A percentile compares a stretch with the other conserved stretches of the same genome.
Conservation (phyloP, 2,888 invertebrate species). For the Mycalesis mineus region DNA sequence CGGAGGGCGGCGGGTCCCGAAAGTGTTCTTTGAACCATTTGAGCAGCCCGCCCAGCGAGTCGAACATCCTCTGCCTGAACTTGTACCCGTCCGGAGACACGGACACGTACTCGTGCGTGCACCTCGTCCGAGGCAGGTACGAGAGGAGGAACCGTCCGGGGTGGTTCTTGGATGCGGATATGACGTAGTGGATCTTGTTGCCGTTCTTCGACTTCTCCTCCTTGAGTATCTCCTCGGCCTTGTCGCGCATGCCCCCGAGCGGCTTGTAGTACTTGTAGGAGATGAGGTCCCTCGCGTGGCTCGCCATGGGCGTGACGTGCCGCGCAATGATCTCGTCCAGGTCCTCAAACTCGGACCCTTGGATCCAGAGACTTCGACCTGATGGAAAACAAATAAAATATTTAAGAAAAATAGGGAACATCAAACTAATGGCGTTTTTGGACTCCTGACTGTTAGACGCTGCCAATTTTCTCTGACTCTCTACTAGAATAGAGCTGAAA, state of each 20-base stretch:
- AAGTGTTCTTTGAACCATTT: conserved; percentile 99
- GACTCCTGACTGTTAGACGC: no score
- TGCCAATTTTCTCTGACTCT: no score
- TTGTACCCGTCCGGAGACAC: conserved; percentile 95
- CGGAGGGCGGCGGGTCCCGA: conserved; percentile 89
- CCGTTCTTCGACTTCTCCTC: conserved; percentile 94
- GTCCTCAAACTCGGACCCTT: conserved; percentile 97
- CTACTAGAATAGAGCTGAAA: no score
- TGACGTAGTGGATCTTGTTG: conserved; percentile 91
- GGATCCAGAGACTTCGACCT: conserved; percentile 87
- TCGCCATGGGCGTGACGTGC: conserved; percentile 97
- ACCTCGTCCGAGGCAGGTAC: conserved; percentile 91
- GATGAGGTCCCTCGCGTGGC: conserved; percentile 92
- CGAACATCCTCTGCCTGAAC: conserved; percentile 93
- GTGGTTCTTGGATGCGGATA: conserved; percentile 89
- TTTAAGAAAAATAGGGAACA: no score
- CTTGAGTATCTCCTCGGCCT: conserved; percentile 90
- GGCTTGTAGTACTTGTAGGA: conserved; percentile 92
- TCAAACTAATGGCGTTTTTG: no score
- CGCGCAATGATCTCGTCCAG: conserved; percentile 99
- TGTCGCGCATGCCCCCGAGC: conserved; percentile 88
- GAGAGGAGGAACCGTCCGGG: conserved; percentile 96
- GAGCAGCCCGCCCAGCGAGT: conserved; percentile 85
- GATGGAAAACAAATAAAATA: conserved; percentile 12
- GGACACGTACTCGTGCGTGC: conserved; percentile 94